A percentile compares a stretch with the other conserved stretches of the same genome.
Evolutionary conservation across 2,888 invertebrate species (phyloP).

Genomic region (Mesoligia furuncula): DNA sequence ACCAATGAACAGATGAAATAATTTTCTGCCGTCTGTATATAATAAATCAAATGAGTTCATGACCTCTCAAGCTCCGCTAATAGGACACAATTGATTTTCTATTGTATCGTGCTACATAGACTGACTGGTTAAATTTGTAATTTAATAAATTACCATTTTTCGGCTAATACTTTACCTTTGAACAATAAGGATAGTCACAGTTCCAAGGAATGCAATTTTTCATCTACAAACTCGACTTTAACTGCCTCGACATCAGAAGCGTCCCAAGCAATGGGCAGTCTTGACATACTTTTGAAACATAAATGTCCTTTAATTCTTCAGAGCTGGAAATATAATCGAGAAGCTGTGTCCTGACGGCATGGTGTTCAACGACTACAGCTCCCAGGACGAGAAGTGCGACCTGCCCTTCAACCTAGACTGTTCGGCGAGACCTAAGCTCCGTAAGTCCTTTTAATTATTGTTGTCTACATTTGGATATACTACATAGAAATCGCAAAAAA

Average conservation of each 20-base stretch:
- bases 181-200: background rate
- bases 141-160: background rate
- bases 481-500: too few relatives aligned
- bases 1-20: background rate
- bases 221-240: background rate
- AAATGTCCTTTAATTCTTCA: constrained; percentile 72
- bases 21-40: background rate
- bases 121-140: background rate
- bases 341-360: constrained; percentile 96
- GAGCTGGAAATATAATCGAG: constrained; percentile 93
- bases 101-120: too few relatives aligned
- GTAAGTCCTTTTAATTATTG: constrained; percentile 90
- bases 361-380: constrained; percentile 96
- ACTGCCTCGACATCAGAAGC: background rate
- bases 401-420: constrained; percentile 96
- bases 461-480: background rate
- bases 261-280: background rate
- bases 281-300: background rate
- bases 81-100: too few relatives aligned
- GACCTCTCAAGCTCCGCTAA: too few relatives aligned
- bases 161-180: background rate
- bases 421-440: constrained; percentile 93
- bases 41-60: background rate
- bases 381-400: constrained; percentile 96
- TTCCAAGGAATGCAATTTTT: background rate